These are phyloP conservation scores for Chiloscyllium punctatum DNA, from an alignment of 2,797 vertebrate genomes.

Conservation along the genomic window DNA sequence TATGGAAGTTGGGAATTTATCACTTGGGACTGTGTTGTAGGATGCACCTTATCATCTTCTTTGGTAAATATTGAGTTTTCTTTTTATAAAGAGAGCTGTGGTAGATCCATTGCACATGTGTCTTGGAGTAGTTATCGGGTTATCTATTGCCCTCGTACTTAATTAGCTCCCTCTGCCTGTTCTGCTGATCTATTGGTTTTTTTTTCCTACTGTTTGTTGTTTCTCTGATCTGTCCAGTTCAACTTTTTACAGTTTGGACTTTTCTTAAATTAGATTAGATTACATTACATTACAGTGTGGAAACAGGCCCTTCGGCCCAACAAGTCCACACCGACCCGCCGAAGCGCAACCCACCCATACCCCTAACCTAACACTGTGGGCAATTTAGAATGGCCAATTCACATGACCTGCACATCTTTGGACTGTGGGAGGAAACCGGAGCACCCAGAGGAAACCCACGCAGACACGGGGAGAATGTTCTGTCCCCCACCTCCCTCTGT, in stretches of 20 bases:
- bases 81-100: neutral
- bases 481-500: neutral
- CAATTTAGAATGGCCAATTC: too few relatives aligned
- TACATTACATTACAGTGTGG: too few relatives aligned
- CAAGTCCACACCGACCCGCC: too few relatives aligned
- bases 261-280: too few relatives aligned
- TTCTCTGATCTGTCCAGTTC: neutral
- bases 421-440: too few relatives aligned
- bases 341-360: too few relatives aligned
- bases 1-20: neutral
- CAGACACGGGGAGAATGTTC: too few relatives aligned
- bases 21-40: neutral
- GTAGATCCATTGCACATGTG: neutral
- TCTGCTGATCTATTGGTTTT: neutral
- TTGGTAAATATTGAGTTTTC: neutral
- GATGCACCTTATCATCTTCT: neutral
- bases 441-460: too few relatives aligned
- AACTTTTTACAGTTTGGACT: neutral
- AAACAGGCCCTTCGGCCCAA: too few relatives aligned
- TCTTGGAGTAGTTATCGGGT: neutral
- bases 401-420: too few relatives aligned
- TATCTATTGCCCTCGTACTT: neutral
- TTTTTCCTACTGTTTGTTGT: too few relatives aligned
- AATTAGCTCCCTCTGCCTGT: neutral
- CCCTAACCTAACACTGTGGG: too few relatives aligned